phyloP scores from a whole-genome alignment of 2,797 vertebrate genomes.

The Argentina silus region DNA sequence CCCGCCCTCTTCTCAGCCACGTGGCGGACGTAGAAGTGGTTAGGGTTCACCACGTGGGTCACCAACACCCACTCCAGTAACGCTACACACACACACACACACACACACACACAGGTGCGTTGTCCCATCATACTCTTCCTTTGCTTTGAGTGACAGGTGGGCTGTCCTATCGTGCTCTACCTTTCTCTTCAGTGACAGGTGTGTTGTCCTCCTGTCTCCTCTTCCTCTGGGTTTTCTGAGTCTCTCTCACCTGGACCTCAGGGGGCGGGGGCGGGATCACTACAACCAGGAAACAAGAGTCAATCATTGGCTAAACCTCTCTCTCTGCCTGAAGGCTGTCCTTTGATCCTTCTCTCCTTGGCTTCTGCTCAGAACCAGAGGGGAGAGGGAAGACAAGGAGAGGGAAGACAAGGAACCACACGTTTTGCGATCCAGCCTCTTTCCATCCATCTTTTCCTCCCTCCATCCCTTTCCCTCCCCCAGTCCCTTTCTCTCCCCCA shows the following conservation, averaged over 20 bases:
- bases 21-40: conserved; percentile 74
- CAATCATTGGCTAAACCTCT: too few relatives aligned
- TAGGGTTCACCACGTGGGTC: conserved; percentile 74
- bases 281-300: background rate
- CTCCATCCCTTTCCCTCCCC: background rate
- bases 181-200: conserved; percentile 23
- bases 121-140: too few relatives aligned
- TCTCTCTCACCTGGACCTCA: conserved; percentile 41
- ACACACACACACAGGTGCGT: background rate
- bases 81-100: conserved; percentile 28
- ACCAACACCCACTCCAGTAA: conserved; percentile 68
- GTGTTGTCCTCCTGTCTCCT: background rate
- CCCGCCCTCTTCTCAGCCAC: conserved; percentile 54
- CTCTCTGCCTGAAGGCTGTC: too few relatives aligned
- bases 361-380: background rate
- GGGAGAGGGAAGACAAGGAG: background rate
- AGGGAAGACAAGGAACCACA: too few relatives aligned
- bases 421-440: too few relatives aligned
- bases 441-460: background rate
- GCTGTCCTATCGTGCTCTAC: conserved; percentile 40
- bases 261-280: conserved; percentile 46
- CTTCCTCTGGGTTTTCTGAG: conserved; percentile 22
- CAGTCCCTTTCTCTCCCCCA: background rate
- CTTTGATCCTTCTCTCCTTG: too few relatives aligned
- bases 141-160: background rate